A percentile compares a stretch with the other conserved stretches of the same genome.
Evolutionary conservation across 1,140 invertebrate genomes (phyloP).

Genomic region (Drosophila parabipectinata): DNA sequence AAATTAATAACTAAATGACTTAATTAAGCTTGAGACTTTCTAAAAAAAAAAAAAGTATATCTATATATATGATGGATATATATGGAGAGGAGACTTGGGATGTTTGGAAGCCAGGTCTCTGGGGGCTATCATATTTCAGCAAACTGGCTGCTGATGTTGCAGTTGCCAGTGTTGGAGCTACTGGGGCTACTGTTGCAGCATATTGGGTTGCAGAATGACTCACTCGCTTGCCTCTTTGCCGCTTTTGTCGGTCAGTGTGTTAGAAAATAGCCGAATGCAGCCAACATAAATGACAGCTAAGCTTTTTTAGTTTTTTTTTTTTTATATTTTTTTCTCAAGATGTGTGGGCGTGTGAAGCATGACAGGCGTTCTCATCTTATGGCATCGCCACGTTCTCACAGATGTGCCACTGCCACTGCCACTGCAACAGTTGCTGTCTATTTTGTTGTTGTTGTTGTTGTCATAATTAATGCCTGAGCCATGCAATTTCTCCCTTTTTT

Average conservation of each 20-base stretch:
- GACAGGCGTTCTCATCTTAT: slow-evolving; percentile 33
- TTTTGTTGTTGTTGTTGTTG: slow-evolving; percentile 55
- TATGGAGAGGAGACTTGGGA: no score
- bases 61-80: no score
- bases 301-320: slow-evolving; percentile 55
- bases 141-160: slow-evolving; percentile 27
- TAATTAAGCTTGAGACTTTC: not conserved
- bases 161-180: slow-evolving; percentile 16
- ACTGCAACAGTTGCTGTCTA: not conserved
- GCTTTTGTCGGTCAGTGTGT: slow-evolving; percentile 54
- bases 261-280: slow-evolving; percentile 58
- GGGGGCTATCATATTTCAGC: slow-evolving; percentile 29
- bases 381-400: slow-evolving; percentile 48
- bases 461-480: slow-evolving; percentile 66
- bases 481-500: slow-evolving; percentile 50
- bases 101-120: no score
- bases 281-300: slow-evolving; percentile 42
- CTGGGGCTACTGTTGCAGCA: slow-evolving; percentile 15
- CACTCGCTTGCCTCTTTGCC: slow-evolving; percentile 17
- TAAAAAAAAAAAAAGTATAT: no score
- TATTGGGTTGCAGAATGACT: slow-evolving; percentile 51
- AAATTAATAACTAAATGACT: slow-evolving; percentile 38
- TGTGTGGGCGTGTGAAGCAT: slow-evolving; percentile 43
- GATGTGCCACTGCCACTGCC: slow-evolving; percentile 37
- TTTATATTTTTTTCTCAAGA: not conserved